Evolutionary conservation across 2,113 vertebrate genomes (phyloP).

Genomic region (Xiphias gladius): DNA sequence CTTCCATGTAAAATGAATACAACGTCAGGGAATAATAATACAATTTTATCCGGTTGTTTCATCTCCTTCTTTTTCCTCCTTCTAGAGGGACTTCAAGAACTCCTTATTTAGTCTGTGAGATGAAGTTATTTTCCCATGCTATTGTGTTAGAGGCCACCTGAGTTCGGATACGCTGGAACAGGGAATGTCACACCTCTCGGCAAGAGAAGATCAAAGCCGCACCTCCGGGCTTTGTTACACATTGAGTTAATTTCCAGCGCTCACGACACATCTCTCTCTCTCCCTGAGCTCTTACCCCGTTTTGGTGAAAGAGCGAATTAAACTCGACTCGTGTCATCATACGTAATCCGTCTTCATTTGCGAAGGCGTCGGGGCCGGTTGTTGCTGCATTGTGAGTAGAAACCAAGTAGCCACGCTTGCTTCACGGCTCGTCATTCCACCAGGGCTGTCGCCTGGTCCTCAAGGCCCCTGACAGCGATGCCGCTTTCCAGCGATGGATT

Average conservation of each 20-base stretch:
- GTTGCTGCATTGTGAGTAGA: conserved; percentile 59
- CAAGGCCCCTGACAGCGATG: conserved; percentile 70
- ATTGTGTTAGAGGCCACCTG: conserved; percentile 52
- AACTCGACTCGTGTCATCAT: conserved; percentile 69
- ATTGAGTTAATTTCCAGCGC: conserved; percentile 59
- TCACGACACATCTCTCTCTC: conserved; percentile 45
- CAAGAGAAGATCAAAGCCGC: conserved; percentile 73
- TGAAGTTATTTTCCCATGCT: conserved; percentile 47
- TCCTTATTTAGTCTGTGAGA: conserved; percentile 47
- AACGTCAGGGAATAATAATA: conserved; percentile 46
- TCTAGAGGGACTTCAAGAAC: conserved; percentile 55
- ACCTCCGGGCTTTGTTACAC: conserved; percentile 71
- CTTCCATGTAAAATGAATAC: conserved; percentile 55
- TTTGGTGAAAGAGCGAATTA: conserved; percentile 61
- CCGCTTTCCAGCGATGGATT: conserved; percentile 50
- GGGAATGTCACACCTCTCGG: conserved; percentile 44
- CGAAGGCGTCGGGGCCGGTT: conserved; percentile 57
- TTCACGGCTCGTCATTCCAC: conserved; percentile 54
- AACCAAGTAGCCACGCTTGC: conserved; percentile 72
- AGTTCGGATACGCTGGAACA: conserved; percentile 32
- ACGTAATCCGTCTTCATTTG: conserved; percentile 81
- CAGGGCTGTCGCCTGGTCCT: conserved; percentile 52
- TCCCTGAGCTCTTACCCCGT: conserved; percentile 47
- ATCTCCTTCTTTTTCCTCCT: conserved; percentile 47
- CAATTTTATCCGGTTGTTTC: conserved; percentile 52